These are phyloP conservation scores for Trachymyrmex cornetzi DNA, from an alignment of 1,140 invertebrate genomes.

Conservation along the genomic window DNA sequence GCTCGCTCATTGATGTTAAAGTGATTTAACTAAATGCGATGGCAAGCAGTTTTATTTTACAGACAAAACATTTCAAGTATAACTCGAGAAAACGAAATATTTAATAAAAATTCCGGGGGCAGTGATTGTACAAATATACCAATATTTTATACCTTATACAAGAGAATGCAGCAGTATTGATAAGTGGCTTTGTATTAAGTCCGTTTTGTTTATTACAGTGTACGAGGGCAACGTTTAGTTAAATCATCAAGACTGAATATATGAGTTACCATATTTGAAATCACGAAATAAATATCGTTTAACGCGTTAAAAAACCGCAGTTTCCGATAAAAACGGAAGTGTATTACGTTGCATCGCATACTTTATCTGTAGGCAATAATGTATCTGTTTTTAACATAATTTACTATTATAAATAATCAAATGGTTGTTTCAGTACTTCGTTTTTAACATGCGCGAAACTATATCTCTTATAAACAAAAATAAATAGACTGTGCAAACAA, in stretches of 20 bases:
- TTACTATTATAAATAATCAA: not conserved
- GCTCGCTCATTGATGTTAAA: constrained; percentile 88
- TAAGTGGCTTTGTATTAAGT: constrained; percentile 31
- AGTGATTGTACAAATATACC: constrained; percentile 56
- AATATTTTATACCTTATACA: constrained; percentile 56
- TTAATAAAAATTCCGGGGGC: constrained; percentile 31
- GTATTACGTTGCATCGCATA: not conserved
- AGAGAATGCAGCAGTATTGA: constrained; percentile 45
- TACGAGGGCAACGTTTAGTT: constrained; percentile 43
- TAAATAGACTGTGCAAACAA: constrained; percentile 31
- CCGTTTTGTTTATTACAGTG: constrained; percentile 29
- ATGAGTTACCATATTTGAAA: constrained; percentile 62
- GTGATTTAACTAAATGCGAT: constrained; percentile 53
- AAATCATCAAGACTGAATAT: constrained; percentile 55
- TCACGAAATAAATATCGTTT: constrained; percentile 23
- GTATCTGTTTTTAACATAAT: not conserved
- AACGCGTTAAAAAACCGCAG: not conserved
- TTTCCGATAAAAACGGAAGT: not conserved
- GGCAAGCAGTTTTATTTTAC: constrained; percentile 53
- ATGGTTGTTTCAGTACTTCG: not conserved
- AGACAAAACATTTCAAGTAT: constrained; percentile 1
- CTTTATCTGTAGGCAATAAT: constrained; percentile 19
- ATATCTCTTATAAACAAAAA: constrained; percentile 28
- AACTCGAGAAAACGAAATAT: constrained; percentile 38
- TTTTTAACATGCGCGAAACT: constrained; percentile 2